These are phyloP conservation scores for Hemibagrus wyckioides DNA, from an alignment of 2,113 vertebrate genomes.

Conservation along the genomic window DNA sequence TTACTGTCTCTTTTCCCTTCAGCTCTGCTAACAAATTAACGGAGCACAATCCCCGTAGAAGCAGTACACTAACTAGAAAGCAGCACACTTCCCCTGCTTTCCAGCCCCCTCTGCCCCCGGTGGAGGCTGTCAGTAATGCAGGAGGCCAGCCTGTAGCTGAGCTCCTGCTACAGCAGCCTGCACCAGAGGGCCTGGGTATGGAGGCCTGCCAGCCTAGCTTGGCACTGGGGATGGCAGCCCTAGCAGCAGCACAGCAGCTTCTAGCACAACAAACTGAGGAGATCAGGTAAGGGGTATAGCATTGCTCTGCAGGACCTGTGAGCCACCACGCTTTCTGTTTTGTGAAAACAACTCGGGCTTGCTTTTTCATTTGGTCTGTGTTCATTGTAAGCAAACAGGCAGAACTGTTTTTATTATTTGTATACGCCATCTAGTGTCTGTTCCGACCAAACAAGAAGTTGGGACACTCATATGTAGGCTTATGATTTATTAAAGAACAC, in stretches of 20 bases:
- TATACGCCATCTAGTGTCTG: neutral
- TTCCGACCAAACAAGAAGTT: neutral
- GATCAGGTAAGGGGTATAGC: conserved; percentile 82
- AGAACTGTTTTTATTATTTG: neutral
- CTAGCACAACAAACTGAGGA: conserved; percentile 80
- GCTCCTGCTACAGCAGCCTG: conserved; percentile 69
- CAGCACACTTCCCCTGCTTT: conserved; percentile 93
- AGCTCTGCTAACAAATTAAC: conserved; percentile 93
- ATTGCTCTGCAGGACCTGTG: neutral
- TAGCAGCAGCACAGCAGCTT: conserved; percentile 80
- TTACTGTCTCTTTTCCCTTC: conserved; percentile 69
- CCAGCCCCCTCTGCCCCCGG: conserved; percentile 95
- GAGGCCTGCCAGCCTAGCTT: conserved; percentile 78
- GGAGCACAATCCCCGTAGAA: conserved; percentile 89
- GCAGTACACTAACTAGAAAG: conserved; percentile 96
- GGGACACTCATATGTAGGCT: neutral
- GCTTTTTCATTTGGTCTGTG: neutral
- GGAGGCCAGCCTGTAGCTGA: conserved; percentile 72
- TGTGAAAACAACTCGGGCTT: neutral
- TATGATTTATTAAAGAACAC: neutral
- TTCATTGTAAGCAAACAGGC: neutral
- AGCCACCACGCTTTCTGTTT: neutral
- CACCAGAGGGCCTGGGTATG: conserved; percentile 66
- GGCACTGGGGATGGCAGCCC: conserved; percentile 74
- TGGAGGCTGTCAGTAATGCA: conserved; percentile 77